Base-by-base conservation (phyloP, 1,140 invertebrate genomes). In the Doryteuthis pealeii region DNA sequence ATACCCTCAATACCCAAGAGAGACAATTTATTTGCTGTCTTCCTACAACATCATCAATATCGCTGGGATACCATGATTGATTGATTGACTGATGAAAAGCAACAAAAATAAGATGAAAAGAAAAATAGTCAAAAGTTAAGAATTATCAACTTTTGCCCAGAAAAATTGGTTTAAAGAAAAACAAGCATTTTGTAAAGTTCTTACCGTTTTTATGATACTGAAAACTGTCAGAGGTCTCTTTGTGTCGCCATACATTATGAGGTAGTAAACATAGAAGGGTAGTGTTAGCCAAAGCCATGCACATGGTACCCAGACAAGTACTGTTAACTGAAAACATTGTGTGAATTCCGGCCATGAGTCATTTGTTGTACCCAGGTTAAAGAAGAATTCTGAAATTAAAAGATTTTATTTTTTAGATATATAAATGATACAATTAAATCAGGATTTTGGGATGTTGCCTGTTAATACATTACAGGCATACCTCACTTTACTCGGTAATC, bases 281-380 rank as follows among this genome's bases (percentile, higher is more conserved):
- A 92, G 89, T 80, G 94, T 93, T 0, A 92, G 73, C 93, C 93
- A 96, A 6, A 97, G 88, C 86, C 95, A 96, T 26, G 90, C 87
- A 87, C 95, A 96, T 1, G 97, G 96, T 49, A 91, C 87, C 94
- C 95, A 97, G 67, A 95, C 89, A 31, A 98, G 85, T 1, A 94
- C 91, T 2, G 95, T 97, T 14, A 80, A 76, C 71, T 84, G 82
- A 73, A 86, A 86, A 74, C 85, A 86, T 26, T 80, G 73, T n/a
- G 84, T 82, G 58, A 86, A 79, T 31, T 79, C 70, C 8, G 83
- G 84, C 71, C 76, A 82, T 14, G 76, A 93, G 92, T 85, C 96
- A 93, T 88, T 97, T 78, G 93, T 88, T 95, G 66, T 70, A 31
- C 79, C 68, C 83, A 84, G 54, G 80, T 80, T 33, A 77, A 49